A percentile compares a stretch with the other conserved stretches of the same genome.
Conservation (phyloP, 2,113 vertebrate genomes). For the Seriola aureovittata region DNA sequence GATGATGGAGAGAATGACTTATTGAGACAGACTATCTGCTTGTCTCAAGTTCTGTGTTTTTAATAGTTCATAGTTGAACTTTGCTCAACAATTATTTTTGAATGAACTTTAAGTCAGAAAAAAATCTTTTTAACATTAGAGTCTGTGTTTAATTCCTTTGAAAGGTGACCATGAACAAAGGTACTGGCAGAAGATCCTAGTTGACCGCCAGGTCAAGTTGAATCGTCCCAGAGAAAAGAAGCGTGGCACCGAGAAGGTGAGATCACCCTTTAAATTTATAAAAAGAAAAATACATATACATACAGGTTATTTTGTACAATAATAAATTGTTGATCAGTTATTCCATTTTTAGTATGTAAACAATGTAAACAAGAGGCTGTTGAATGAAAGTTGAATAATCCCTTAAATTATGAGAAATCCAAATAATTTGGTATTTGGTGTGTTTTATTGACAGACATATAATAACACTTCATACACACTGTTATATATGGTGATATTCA, state of each 20-base stretch:
- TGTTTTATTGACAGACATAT: not conserved
- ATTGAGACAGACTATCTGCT: not conserved
- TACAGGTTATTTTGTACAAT: not conserved
- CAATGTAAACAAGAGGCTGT: not conserved
- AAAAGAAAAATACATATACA: not conserved
- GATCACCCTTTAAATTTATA: not conserved
- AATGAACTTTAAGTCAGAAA: not conserved
- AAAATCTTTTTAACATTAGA: too few species aligned
- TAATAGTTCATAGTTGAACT: not conserved
- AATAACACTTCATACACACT: not conserved
- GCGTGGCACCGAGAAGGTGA: constrained; percentile 95
- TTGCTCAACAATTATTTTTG: not conserved
- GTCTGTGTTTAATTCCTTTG: not conserved
- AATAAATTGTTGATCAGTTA: not conserved
- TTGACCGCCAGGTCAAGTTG: constrained; percentile 96
- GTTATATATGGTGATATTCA: not conserved
- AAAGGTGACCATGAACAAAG: constrained; percentile 94
- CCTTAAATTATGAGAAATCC: not conserved
- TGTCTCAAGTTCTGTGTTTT: not conserved
- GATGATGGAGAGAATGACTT: constrained; percentile 22
- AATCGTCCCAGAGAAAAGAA: constrained; percentile 97
- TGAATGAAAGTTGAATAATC: not conserved
- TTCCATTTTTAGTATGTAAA: not conserved
- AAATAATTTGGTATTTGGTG: not conserved
- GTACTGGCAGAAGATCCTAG: constrained; percentile 99